Base-by-base conservation (phyloP, 2,888 invertebrate species). In the Notocelia uddmanniana region DNA sequence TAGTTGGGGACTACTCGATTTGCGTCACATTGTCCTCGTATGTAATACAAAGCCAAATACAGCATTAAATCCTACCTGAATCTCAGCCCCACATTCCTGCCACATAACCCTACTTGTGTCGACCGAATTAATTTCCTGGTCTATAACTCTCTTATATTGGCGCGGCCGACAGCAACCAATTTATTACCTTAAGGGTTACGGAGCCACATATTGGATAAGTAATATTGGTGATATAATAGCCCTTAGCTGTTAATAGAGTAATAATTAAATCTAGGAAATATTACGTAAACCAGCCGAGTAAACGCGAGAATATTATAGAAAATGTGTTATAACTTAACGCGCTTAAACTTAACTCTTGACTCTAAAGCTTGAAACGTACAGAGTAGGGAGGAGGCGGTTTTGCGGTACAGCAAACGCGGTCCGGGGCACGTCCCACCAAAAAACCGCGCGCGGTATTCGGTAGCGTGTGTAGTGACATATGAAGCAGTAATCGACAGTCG, bases 121-220 rank as follows among this genome's bases (percentile, higher is more conserved):
- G 90, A 90, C 91, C 90, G 92, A 91, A 92, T 93, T 93, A 93
- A 93, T 93, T 92, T 92, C 92, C 92, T 91, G 91, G 84, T 86
- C 87, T 91, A 92, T 93, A 93, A 92, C 90, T 92, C 92, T 92
- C 88, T 83, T 91, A 92, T 92, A 92, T 92, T 92, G 92, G 90
- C 92, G 88, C 85, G 87, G 81, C 89, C 87, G 86, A 90, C 89
- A 86, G 86, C 84, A 81, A 80, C 82, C 86, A 89, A 92, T 93
- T 92, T 92, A 93, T 91, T 91, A 87, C 79, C 71, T 68, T 73
- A 73, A 52, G 62, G 68, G 67, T 70, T 70, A 55, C 48, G 68
- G 63, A 57, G 45, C 19, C 63, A 63, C 68, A 64, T 59, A 67
- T 71, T 71, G 59, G 71, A 60, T 71, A 70, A 63, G 52, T 68